Conservation (phyloP, 2,888 invertebrate species). For the Endomychus coccineus region DNA sequence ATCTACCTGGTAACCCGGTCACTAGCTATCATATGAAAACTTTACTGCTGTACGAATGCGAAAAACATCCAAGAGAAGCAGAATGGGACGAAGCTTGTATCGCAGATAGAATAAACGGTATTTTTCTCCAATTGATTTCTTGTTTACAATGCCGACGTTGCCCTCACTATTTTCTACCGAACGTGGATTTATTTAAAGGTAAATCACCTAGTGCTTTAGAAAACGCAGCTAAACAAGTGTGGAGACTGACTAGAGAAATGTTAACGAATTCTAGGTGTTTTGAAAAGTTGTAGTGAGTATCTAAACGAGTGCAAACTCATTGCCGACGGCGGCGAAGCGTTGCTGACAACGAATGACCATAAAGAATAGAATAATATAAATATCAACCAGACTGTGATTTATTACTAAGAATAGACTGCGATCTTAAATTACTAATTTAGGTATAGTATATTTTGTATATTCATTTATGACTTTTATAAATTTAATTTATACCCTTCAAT, state of each 20-base stretch:
- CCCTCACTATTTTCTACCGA: constrained; percentile 79
- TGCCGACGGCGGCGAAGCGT: too few species aligned
- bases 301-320: too few species aligned
- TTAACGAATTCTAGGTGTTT: constrained; percentile 72
- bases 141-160: constrained; percentile 78
- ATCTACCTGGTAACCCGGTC: constrained; percentile 68
- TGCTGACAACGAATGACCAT: too few species aligned
- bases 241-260: constrained; percentile 71
- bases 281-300: constrained; percentile 66
- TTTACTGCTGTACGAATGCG: constrained; percentile 75
- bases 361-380: too few species aligned
- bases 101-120: constrained; percentile 74
- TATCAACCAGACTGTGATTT: too few species aligned
- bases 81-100: constrained; percentile 78
- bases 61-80: constrained; percentile 72
- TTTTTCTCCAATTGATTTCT: constrained; percentile 75
- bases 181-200: constrained; percentile 73
- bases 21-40: constrained; percentile 72
- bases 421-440: too few species aligned
- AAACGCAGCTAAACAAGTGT: constrained; percentile 73
- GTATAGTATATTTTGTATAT: too few species aligned
- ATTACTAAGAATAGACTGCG: too few species aligned
- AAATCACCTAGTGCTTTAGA: constrained; percentile 69
- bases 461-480: too few species aligned
- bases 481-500: too few species aligned